Evolutionary conservation across 2,113 vertebrate species (phyloP).

Genomic region (Fulica atra): DNA sequence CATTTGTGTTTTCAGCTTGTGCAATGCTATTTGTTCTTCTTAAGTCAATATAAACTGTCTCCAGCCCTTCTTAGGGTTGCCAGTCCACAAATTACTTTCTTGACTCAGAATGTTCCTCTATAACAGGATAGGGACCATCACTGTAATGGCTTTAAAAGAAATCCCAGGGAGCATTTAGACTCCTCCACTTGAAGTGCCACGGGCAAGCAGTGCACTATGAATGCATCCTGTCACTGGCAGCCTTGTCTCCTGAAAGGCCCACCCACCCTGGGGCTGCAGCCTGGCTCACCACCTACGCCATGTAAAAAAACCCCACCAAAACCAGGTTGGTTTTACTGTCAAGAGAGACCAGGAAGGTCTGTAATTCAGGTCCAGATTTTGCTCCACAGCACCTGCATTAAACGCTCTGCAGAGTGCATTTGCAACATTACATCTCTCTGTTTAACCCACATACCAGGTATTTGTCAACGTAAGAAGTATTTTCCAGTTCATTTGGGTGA

Average conservation of each 20-base stretch:
- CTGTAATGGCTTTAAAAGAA: background rate
- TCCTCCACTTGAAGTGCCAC: background rate
- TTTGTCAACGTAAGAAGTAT: background rate
- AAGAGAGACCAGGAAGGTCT: background rate
- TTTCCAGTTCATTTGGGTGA: slow-evolving; percentile 20
- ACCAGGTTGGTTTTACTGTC: background rate
- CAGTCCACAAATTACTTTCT: background rate
- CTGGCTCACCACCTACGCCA: background rate
- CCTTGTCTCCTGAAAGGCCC: background rate
- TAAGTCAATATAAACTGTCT: background rate
- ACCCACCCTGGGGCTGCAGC: background rate
- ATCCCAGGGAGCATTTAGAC: background rate
- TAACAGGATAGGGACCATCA: background rate
- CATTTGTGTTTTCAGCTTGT: background rate
- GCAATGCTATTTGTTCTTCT: slow-evolving; percentile 11
- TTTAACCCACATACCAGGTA: background rate
- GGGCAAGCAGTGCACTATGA: background rate
- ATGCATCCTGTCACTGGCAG: background rate
- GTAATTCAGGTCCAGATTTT: background rate
- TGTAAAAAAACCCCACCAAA: background rate
- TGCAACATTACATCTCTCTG: background rate
- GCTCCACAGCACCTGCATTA: background rate
- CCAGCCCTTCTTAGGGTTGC: background rate
- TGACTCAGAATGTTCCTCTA: background rate
- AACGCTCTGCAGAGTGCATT: background rate